A percentile compares a stretch with the other conserved stretches of the same genome.
Conservation (phyloP, 2,113 vertebrate species). For the Bombycilla garrulus region DNA sequence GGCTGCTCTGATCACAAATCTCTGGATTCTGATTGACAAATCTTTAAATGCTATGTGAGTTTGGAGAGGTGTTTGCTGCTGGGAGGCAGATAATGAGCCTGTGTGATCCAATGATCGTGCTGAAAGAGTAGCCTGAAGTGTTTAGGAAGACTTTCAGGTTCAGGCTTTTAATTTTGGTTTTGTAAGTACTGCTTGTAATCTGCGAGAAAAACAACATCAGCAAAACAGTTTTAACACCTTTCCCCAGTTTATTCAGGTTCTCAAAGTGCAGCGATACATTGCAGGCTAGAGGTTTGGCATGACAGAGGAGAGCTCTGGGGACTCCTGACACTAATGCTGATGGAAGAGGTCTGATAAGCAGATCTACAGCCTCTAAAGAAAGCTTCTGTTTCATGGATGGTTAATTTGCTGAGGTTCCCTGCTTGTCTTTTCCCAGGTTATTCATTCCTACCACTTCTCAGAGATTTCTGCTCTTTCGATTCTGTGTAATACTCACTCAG, state of each 20-base stretch:
- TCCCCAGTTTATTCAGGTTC: background rate
- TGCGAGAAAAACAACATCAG: background rate
- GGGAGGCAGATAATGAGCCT: background rate
- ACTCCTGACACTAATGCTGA: background rate
- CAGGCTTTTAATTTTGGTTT: background rate
- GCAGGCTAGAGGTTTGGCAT: background rate
- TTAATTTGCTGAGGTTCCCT: background rate
- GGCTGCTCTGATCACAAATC: background rate
- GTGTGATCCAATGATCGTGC: background rate
- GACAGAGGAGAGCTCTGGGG: background rate
- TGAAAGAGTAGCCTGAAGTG: background rate
- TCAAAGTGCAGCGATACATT: background rate
- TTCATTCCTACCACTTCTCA: background rate
- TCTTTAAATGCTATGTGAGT: background rate
- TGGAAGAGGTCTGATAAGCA: background rate
- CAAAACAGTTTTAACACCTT: background rate
- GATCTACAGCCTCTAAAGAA: background rate
- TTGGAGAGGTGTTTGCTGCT: background rate
- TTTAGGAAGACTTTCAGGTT: background rate
- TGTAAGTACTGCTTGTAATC: background rate
- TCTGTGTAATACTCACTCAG: background rate
- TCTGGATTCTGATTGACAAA: background rate
- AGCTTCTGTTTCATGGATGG: background rate
- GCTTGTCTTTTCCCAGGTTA: background rate
- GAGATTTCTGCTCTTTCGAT: background rate